Conservation (phyloP, 2,888 invertebrate genomes). For the Amiota minor region DNA sequence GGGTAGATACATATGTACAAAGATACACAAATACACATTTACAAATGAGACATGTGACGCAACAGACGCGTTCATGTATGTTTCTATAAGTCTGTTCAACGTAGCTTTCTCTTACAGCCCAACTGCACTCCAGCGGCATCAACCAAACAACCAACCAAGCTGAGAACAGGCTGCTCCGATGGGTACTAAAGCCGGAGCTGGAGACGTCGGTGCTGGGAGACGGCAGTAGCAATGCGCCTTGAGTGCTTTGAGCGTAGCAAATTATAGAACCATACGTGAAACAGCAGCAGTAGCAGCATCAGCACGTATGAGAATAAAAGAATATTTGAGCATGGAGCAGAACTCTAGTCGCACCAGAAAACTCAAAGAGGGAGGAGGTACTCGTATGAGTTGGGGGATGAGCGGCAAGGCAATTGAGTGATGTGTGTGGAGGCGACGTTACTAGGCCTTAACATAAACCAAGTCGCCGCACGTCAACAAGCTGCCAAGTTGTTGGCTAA, state of each 20-base stretch:
- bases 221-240: constrained; percentile 5
- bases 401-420: neutral
- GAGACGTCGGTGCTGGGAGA: too few relatives aligned
- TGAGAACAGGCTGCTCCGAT: too few relatives aligned
- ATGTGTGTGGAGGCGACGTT: neutral
- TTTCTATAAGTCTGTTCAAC: constrained; percentile 40
- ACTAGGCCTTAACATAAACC: constrained; percentile 23
- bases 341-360: neutral
- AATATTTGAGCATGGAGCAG: too few relatives aligned
- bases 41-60: neutral
- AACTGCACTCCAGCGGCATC: neutral
- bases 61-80: constrained; percentile 33
- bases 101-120: neutral
- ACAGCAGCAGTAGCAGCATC: constrained; percentile 20
- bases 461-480: constrained; percentile 9
- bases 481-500: neutral
- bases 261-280: constrained; percentile 14
- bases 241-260: constrained; percentile 7
- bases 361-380: neutral
- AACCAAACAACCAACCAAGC: neutral
- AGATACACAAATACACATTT: constrained; percentile 24
- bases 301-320: constrained; percentile 30
- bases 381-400: neutral
- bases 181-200: too few relatives aligned
- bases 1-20: constrained; percentile 17